Evolutionary conservation across 1,140 invertebrate species (phyloP).

Genomic region (Zaprionus lachaisei): DNA sequence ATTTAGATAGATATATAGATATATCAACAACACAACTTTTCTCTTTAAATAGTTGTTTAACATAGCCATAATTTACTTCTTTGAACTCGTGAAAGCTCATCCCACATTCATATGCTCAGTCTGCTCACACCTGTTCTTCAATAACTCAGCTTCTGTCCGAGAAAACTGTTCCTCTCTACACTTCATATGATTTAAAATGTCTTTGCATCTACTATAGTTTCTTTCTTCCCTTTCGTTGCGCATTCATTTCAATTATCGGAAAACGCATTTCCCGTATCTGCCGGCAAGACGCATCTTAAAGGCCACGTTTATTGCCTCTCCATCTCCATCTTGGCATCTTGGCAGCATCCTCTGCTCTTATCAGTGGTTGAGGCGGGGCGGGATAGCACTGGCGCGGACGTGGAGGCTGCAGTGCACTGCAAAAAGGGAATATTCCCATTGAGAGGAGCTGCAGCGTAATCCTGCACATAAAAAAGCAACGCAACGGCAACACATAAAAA

Average conservation of each 20-base stretch:
- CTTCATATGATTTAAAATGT: conserved; percentile 5
- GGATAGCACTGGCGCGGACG: conserved; percentile 12
- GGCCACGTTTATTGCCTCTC: conserved; percentile 26
- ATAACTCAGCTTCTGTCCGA: neutral
- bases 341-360: conserved; percentile 51
- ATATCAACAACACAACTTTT: too few relatives aligned
- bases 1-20: too few relatives aligned
- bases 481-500: conserved; percentile 64
- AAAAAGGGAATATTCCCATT: conserved; percentile 30
- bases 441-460: conserved; percentile 55
- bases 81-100: neutral
- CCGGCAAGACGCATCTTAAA: conserved; percentile 20
- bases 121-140: neutral
- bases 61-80: neutral
- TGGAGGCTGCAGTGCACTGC: neutral
- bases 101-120: neutral
- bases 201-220: neutral
- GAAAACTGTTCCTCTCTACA: neutral
- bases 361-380: conserved; percentile 33
- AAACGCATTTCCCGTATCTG: conserved; percentile 6
- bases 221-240: neutral
- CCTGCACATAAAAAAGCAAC: conserved; percentile 66
- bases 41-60: too few relatives aligned
- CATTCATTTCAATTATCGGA: conserved; percentile 54
- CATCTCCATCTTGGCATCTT: conserved; percentile 10